A percentile compares a stretch with the other conserved stretches of the same genome.
Evolutionary conservation across 2,797 vertebrate species (phyloP).

Genomic region (Mormyrops boulengeri): DNA sequence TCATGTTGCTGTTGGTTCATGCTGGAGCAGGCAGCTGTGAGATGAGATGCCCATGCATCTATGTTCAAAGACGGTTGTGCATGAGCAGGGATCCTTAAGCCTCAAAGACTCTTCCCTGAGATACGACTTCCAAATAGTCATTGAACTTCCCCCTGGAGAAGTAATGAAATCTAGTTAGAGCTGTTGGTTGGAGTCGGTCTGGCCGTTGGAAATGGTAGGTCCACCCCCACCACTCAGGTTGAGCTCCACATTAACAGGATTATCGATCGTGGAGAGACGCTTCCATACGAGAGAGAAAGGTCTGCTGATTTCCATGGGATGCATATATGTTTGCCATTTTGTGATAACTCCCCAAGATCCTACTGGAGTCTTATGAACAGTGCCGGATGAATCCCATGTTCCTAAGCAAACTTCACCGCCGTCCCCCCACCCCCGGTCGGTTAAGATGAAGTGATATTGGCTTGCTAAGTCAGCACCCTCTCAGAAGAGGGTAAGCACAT

Average conservation of each 20-base stretch:
- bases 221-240: not conserved
- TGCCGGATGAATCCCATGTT: not conserved
- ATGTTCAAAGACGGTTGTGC: not conserved
- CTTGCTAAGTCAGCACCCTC: not conserved
- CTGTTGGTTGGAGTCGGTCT: not conserved
- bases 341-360: not conserved
- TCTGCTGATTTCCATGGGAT: not conserved
- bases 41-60: not conserved
- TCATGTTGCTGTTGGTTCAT: not conserved
- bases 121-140: not conserved
- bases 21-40: not conserved
- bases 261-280: not conserved
- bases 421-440: not conserved
- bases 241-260: not conserved
- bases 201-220: not conserved
- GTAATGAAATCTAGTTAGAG: not conserved
- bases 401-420: not conserved
- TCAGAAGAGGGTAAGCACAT: not conserved
- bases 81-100: not conserved
- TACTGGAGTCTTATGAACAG: not conserved
- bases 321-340: not conserved
- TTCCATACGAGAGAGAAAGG: not conserved
- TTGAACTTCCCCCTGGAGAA: not conserved
- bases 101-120: not conserved
- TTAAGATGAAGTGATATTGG: not conserved